phyloP scores from a whole-genome alignment of 2,888 invertebrate species.

The Thymelicus lineola region DNA sequence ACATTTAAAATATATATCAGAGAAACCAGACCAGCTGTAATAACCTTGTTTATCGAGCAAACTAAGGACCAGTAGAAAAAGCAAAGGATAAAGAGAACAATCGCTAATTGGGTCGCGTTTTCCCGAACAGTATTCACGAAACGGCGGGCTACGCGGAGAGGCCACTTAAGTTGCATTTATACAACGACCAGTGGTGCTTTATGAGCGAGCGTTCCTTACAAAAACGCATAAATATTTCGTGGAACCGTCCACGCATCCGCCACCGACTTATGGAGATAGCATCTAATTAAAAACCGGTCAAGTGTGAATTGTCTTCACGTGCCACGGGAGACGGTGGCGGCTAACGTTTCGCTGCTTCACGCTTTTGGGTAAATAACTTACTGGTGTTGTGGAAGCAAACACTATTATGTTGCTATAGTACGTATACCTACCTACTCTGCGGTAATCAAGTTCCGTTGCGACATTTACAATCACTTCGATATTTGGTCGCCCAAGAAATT shows the following conservation, averaged over 20 bases:
- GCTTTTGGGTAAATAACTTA: conserved; percentile 14
- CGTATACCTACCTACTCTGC: no score
- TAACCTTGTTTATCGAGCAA: no score
- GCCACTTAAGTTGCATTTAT: conserved; percentile 34
- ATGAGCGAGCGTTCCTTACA: conserved; percentile 40
- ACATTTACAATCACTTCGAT: no score
- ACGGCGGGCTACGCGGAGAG: conserved; percentile 21
- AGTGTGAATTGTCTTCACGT: conserved; percentile 46
- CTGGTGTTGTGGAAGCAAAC: neutral
- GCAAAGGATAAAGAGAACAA: conserved; percentile 32
- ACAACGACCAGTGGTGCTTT: conserved; percentile 32
- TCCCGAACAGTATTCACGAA: conserved; percentile 22
- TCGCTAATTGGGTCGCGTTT: conserved; percentile 28
- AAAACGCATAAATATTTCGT: conserved; percentile 47
- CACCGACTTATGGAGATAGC: conserved; percentile 40
- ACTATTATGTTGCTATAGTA: no score
- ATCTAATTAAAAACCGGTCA: conserved; percentile 48
- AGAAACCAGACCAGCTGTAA: no score
- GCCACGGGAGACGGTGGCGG: conserved; percentile 24
- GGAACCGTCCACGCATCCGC: conserved; percentile 44
- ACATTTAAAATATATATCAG: no score
- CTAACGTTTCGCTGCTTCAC: conserved; percentile 10
- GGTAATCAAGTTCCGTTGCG: no score
- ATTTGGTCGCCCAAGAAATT: no score
- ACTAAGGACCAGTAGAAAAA: conserved; percentile 18